A percentile compares a stretch with the other conserved stretches of the same genome.
Evolutionary conservation across 2,113 vertebrate genomes (phyloP).

Genomic region (Varanus komodoensis): DNA sequence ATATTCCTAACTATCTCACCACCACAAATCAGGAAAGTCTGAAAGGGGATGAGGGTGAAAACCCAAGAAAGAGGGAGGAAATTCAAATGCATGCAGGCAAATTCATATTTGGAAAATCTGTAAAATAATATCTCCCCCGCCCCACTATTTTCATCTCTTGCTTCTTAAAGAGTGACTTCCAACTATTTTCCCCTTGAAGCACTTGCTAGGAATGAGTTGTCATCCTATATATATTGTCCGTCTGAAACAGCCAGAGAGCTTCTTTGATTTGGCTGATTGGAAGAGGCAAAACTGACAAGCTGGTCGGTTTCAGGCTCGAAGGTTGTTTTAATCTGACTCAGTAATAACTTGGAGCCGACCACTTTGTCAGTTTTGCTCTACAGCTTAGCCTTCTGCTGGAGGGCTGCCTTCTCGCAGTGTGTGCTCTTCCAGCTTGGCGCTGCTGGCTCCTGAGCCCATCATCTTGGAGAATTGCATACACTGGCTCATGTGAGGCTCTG

Average conservation of each 20-base stretch:
- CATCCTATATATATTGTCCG: neutral
- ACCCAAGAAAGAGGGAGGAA: neutral
- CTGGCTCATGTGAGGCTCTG: neutral
- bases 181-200: neutral
- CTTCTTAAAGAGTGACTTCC: neutral
- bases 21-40: neutral
- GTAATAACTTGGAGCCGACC: neutral
- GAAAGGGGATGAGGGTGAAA: neutral
- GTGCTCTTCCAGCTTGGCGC: neutral
- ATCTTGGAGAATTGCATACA: too few species aligned
- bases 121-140: neutral
- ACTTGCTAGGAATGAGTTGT: conserved; percentile 4
- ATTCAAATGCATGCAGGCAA: neutral
- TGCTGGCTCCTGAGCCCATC: neutral
- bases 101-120: neutral
- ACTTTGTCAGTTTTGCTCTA: neutral
- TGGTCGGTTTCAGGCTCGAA: neutral
- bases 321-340: conserved; percentile 12
- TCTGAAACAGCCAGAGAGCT: conserved; percentile 5
- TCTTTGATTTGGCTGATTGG: neutral
- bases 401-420: neutral
- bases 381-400: neutral
- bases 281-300: conserved; percentile 23
- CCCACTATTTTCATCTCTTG: neutral
- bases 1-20: neutral